Evolutionary conservation across 2,888 invertebrate species (phyloP).

Genomic region (Andrena minutula): DNA sequence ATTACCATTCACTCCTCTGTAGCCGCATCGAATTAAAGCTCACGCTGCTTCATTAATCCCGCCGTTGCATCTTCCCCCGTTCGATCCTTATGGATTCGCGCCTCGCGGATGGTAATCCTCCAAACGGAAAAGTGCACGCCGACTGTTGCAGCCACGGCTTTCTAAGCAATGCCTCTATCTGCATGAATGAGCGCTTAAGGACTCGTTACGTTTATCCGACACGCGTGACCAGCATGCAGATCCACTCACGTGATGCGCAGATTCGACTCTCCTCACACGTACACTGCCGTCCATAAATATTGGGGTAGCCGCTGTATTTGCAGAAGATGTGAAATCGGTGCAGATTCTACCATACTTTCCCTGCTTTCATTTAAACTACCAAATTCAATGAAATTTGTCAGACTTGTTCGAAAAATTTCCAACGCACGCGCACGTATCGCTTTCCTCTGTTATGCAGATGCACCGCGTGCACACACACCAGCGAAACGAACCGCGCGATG

Average conservation of each 20-base stretch:
- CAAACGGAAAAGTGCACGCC: slow-evolving; percentile 54
- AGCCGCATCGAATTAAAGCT: neutral
- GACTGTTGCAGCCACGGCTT: slow-evolving; percentile 55
- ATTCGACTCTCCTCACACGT: neutral
- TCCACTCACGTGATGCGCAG: slow-evolving; percentile 65
- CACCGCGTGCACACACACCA: neutral
- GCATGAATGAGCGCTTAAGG: slow-evolving; percentile 71
- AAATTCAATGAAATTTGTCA: too few relatives aligned
- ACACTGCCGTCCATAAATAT: neutral
- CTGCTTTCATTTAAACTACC: too few relatives aligned
- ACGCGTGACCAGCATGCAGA: slow-evolving; percentile 78
- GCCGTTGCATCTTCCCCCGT: neutral
- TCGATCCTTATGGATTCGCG: slow-evolving; percentile 29
- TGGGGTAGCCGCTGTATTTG: too few relatives aligned
- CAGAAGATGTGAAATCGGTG: too few relatives aligned
- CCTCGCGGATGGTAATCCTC: slow-evolving; percentile 25
- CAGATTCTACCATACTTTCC: too few relatives aligned
- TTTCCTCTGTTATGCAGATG: slow-evolving; percentile 25
- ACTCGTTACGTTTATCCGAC: slow-evolving; percentile 76
- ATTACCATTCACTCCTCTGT: neutral
- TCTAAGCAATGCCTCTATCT: slow-evolving; percentile 64
- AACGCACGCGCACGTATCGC: slow-evolving; percentile 5
- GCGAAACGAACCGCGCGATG: too few relatives aligned
- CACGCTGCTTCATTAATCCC: neutral
- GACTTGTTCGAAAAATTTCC: too few relatives aligned